Conservation (phyloP, 2,113 vertebrate genomes). For the Passer domesticus region DNA sequence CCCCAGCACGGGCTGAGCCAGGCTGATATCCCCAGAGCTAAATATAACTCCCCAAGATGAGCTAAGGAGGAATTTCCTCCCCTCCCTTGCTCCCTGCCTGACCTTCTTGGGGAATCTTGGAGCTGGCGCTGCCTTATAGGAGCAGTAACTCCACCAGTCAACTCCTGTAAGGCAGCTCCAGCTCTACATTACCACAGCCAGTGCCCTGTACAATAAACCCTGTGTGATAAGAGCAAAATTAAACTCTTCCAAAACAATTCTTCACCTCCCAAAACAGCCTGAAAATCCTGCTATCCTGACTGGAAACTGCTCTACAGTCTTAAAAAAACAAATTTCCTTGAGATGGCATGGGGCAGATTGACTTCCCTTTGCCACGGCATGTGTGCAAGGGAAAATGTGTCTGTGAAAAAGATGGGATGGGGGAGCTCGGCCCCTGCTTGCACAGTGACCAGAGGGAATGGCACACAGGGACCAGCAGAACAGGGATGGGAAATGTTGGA, state of each 20-base stretch:
- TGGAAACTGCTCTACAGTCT: not conserved
- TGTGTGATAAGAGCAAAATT: not conserved
- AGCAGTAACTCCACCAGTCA: not conserved
- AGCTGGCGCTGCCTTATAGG: slow-evolving; percentile 37
- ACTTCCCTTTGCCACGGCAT: not conserved
- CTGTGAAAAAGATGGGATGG: not conserved
- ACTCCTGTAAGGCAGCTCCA: not conserved
- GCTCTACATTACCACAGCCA: not conserved
- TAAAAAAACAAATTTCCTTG: not conserved
- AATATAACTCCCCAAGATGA: slow-evolving; percentile 46
- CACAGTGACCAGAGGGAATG: not conserved
- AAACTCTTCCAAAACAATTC: not conserved
- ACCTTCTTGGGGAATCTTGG: slow-evolving; percentile 67
- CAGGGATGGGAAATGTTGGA: not conserved
- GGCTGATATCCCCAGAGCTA: slow-evolving; percentile 28
- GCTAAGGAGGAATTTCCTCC: slow-evolving; percentile 57
- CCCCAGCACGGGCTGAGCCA: not conserved
- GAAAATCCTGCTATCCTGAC: not conserved
- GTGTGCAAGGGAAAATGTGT: not conserved
- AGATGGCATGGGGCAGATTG: accelerated
- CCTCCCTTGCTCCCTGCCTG: slow-evolving; percentile 52
- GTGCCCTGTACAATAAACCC: not conserved
- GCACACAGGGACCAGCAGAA: not conserved
- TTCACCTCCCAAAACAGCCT: not conserved
- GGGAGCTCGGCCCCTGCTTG: not conserved